Evolutionary conservation across 2,888 invertebrate species (phyloP).

Genomic region (Gortyna flavago): DNA sequence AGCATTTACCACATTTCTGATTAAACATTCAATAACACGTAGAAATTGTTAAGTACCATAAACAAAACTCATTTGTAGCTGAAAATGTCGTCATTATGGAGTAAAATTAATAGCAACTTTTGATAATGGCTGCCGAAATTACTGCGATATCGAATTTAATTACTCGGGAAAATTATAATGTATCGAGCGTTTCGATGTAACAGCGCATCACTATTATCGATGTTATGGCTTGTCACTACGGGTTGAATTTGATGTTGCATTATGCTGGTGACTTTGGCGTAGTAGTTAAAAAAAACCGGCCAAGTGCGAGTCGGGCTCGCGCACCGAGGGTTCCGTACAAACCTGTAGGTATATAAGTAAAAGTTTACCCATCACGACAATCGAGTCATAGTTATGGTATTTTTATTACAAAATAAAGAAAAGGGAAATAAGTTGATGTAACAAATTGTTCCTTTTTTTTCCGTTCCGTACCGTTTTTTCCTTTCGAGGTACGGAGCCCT

Average conservation of each 20-base stretch:
- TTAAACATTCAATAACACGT: slow-evolving; percentile 42
- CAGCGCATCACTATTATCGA: slow-evolving; percentile 36
- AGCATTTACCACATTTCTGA: slow-evolving; percentile 12
- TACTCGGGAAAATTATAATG: slow-evolving; percentile 61
- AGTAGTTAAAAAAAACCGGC: too few relatives aligned
- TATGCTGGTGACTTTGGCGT: background rate
- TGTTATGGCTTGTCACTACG: slow-evolving; percentile 10
- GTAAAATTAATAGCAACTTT: slow-evolving; percentile 54
- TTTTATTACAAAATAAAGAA: too few relatives aligned
- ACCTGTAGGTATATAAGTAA: too few relatives aligned
- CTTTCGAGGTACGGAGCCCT: too few relatives aligned
- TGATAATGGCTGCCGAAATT: slow-evolving; percentile 62
- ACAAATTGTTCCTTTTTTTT: too few relatives aligned
- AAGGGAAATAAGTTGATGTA: too few relatives aligned
- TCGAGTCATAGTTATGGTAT: too few relatives aligned
- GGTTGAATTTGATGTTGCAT: slow-evolving; percentile 12
- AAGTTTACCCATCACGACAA: too few relatives aligned
- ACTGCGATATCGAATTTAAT: slow-evolving; percentile 73
- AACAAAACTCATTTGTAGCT: slow-evolving; percentile 53
- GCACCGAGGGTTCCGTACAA: too few relatives aligned
- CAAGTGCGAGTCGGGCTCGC: too few relatives aligned
- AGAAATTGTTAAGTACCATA: slow-evolving; percentile 27
- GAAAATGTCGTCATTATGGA: slow-evolving; percentile 49
- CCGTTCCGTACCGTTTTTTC: too few relatives aligned
- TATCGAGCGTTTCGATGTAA: slow-evolving; percentile 49